Conservation (phyloP, 2,113 vertebrate genomes). For the Syrmaticus mikado region DNA sequence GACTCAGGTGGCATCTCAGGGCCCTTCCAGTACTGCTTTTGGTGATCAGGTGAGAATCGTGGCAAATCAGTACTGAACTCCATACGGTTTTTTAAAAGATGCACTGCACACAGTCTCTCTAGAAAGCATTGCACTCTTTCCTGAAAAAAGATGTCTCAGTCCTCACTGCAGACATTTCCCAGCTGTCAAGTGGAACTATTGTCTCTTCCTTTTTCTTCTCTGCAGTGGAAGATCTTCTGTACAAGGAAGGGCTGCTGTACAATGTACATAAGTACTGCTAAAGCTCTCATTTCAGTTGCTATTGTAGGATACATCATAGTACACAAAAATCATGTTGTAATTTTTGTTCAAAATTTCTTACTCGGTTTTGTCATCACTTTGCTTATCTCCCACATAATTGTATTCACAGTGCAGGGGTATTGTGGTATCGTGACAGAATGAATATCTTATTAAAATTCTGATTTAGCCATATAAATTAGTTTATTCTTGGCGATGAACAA, state of each 20-base stretch:
- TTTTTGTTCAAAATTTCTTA: not conserved
- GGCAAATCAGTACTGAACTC: not conserved
- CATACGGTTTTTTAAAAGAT: not conserved
- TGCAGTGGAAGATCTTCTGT: not conserved
- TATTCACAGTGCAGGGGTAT: not conserved
- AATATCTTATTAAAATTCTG: not conserved
- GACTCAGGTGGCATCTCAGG: not conserved
- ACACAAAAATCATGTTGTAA: not conserved
- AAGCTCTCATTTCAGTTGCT: not conserved
- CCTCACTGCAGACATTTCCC: not conserved
- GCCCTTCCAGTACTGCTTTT: not conserved
- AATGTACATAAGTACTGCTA: not conserved
- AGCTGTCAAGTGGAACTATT: not conserved
- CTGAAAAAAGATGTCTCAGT: not conserved
- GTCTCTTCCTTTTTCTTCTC: not conserved
- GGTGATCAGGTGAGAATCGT: not conserved
- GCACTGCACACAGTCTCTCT: not conserved
- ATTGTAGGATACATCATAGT: not conserved
- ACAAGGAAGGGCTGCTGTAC: not conserved
- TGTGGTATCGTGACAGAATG: not conserved
- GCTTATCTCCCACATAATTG: not conserved
- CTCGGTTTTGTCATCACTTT: not conserved
- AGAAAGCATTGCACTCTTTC: not conserved
- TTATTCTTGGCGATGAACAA: not conserved
- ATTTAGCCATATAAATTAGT: not conserved